A percentile compares a stretch with the other conserved stretches of the same genome.
phyloP scores from a whole-genome alignment of 2,888 invertebrate genomes.

The Metopia argyrocephala region DNA sequence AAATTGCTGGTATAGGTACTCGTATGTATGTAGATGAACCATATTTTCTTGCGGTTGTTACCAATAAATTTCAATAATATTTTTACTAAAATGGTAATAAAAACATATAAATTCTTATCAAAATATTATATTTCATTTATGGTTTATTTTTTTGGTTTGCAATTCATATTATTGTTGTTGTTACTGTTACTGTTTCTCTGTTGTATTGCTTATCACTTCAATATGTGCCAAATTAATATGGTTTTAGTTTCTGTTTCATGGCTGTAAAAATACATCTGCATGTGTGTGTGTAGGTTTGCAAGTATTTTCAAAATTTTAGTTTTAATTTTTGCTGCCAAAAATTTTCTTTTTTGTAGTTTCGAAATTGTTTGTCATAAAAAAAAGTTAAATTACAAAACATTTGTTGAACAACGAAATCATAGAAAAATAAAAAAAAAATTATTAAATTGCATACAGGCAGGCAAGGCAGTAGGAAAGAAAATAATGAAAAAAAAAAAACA shows the following conservation, averaged over 20 bases:
- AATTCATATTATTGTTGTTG: neutral
- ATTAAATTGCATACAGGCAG: slow-evolving; percentile 40
- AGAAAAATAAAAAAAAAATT: neutral
- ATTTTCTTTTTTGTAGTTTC: slow-evolving; percentile 28
- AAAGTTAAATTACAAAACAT: slow-evolving; percentile 53
- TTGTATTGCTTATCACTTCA: slow-evolving; percentile 56
- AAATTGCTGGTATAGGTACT: too few species aligned
- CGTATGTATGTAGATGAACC: too few species aligned
- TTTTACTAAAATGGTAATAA: neutral
- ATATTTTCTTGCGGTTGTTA: neutral
- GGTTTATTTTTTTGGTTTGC: neutral
- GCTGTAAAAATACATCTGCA: slow-evolving; percentile 35
- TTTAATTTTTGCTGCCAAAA: slow-evolving; percentile 50
- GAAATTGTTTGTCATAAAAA: slow-evolving; percentile 9
- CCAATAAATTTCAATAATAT: neutral
- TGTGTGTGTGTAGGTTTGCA: too few species aligned
- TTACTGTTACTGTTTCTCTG: too few species aligned
- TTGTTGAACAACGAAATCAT: slow-evolving; percentile 20
- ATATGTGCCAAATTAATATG: slow-evolving; percentile 62
- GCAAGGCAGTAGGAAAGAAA: slow-evolving; percentile 4
- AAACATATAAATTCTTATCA: neutral
- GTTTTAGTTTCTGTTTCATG: slow-evolving; percentile 37
- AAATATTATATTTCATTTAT: neutral
- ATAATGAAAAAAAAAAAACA: neutral
- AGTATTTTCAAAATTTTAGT: slow-evolving; percentile 41